These are phyloP conservation scores for Calycopis cecrops DNA, from an alignment of 1,140 invertebrate genomes.

Conservation along the genomic window DNA sequence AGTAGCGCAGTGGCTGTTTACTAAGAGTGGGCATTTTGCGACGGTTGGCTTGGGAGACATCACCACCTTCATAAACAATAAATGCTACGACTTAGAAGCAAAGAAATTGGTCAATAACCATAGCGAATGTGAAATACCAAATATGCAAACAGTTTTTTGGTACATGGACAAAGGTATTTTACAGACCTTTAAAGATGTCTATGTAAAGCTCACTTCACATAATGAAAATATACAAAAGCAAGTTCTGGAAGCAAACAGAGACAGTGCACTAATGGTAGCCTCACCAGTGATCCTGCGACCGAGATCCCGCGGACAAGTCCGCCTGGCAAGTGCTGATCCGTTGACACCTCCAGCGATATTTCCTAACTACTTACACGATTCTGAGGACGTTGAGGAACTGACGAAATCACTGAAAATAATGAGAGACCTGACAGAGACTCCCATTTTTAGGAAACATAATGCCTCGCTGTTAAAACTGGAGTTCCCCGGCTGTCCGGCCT, in stretches of 20 bases:
- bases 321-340: slow-evolving; percentile 80
- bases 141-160: slow-evolving; percentile 29
- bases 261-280: slow-evolving; percentile 48
- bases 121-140: slow-evolving; percentile 37
- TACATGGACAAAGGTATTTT: slow-evolving; percentile 20
- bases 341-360: slow-evolving; percentile 84
- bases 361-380: slow-evolving; percentile 83
- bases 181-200: slow-evolving; percentile 25
- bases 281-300: slow-evolving; percentile 80
- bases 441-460: slow-evolving; percentile 60
- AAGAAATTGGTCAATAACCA: slow-evolving; percentile 27
- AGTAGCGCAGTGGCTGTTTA: slow-evolving; percentile 43
- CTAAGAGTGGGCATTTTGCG: slow-evolving; percentile 55
- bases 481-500: slow-evolving; percentile 20
- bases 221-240: slow-evolving; percentile 45
- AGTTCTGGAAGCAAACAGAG: slow-evolving; percentile 37
- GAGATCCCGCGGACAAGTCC: slow-evolving; percentile 80
- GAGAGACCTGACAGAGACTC: slow-evolving; percentile 73
- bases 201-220: slow-evolving; percentile 24
- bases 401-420: slow-evolving; percentile 71
- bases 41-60: slow-evolving; percentile 71
- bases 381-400: slow-evolving; percentile 22
- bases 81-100: slow-evolving; percentile 57
- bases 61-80: slow-evolving; percentile 70
- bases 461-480: slow-evolving; percentile 19